A percentile compares a stretch with the other conserved stretches of the same genome.
Evolutionary conservation across 1,140 invertebrate species (phyloP).

Genomic region (Anadara kagoshimensis): DNA sequence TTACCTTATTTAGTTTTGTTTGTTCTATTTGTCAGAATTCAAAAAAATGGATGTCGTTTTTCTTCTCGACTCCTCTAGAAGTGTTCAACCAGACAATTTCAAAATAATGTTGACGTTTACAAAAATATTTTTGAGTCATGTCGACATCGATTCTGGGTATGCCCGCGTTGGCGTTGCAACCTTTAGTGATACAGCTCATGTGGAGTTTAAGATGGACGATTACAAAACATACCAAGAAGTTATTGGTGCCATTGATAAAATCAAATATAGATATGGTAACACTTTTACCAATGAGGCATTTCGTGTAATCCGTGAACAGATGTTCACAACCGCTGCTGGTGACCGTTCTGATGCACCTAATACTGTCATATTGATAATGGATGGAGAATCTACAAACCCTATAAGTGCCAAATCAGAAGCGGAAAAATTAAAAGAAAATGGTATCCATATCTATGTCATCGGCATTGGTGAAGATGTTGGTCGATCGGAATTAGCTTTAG

Average conservation of each 20-base stretch:
- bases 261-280: too few species aligned
- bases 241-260: slow-evolving; percentile 40
- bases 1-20: too few species aligned
- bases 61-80: too few species aligned
- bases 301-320: slow-evolving; percentile 4
- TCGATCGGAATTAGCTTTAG: too few species aligned
- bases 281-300: slow-evolving; percentile 41
- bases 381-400: slow-evolving; percentile 48
- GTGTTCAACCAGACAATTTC: too few species aligned
- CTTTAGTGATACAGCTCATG: slow-evolving; percentile 45
- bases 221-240: slow-evolving; percentile 33
- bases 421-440: slow-evolving; percentile 14
- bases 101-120: slow-evolving; percentile 48
- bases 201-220: slow-evolving; percentile 48
- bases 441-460: slow-evolving; percentile 50
- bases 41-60: too few species aligned
- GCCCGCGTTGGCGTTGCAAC: slow-evolving; percentile 48
- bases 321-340: slow-evolving; percentile 39
- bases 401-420: slow-evolving; percentile 46
- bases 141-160: slow-evolving; percentile 47
- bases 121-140: slow-evolving; percentile 45
- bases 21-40: too few species aligned
- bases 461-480: too few species aligned
- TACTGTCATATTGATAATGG: slow-evolving; percentile 47
- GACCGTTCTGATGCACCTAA: slow-evolving; percentile 44